These are phyloP conservation scores for Porites cylindrica DNA, from an alignment of 92 coral and sea anemone genomes.

Conservation along the genomic window DNA sequence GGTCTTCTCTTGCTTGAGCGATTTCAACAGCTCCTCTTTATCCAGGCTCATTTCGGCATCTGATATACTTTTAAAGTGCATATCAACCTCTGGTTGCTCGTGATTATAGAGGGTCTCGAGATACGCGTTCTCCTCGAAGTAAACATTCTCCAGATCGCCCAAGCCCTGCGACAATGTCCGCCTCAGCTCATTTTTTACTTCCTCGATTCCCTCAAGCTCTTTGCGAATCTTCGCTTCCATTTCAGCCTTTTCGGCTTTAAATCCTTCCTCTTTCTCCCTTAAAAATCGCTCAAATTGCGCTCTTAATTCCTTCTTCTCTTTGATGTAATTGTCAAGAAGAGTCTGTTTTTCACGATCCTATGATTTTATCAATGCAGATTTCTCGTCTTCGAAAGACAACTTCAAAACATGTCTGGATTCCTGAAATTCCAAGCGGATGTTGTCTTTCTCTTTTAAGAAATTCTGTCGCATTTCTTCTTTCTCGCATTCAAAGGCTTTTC, in stretches of 20 bases:
- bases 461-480: conserved; percentile 92
- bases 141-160: conserved; percentile 89
- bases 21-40: conserved; percentile 66
- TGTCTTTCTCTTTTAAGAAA: conserved; percentile 91
- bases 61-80: conserved; percentile 74
- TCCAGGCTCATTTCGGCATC: conserved; percentile 64
- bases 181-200: conserved; percentile 94
- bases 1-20: conserved; percentile 80
- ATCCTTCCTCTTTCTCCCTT: conserved; percentile 76
- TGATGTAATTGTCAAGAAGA: conserved; percentile 73
- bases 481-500: conserved; percentile 86
- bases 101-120: conserved; percentile 75
- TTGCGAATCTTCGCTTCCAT: conserved; percentile 78
- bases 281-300: conserved; percentile 70
- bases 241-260: conserved; percentile 84
- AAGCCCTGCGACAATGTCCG: conserved; percentile 83
- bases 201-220: conserved; percentile 92
- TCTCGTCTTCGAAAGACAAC: conserved; percentile 94
- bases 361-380: conserved; percentile 65
- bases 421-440: conserved; percentile 93
- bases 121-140: conserved; percentile 82
- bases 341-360: conserved; percentile 82
- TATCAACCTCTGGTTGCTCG: conserved; percentile 95
- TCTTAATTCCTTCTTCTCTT: conserved; percentile 85
- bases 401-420: conserved; percentile 96